Percentiles rank a stretch among this genome's conserved stretches.
phyloP scores from a whole-genome alignment of 2,113 vertebrate genomes.

The Okapia johnstoni region DNA sequence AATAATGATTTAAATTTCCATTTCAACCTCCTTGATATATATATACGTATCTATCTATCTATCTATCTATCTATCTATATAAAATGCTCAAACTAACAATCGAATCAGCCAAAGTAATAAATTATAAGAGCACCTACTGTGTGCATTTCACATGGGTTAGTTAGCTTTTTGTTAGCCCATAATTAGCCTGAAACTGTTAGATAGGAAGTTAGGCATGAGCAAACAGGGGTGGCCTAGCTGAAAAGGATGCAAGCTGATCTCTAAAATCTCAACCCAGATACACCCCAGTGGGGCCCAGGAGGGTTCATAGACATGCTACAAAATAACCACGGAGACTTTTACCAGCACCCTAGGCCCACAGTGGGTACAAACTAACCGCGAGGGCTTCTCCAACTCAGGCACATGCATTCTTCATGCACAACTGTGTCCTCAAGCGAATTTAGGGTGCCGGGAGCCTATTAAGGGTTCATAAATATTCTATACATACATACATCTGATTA shows the following conservation, averaged over 20 bases:
- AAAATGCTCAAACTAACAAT: background rate
- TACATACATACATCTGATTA: background rate
- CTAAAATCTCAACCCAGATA: background rate
- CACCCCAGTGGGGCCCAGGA: background rate
- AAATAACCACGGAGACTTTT: background rate
- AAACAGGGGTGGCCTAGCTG: background rate
- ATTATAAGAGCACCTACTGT: background rate
- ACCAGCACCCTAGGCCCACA: background rate
- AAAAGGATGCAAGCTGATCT: background rate
- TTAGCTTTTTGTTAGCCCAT: background rate
- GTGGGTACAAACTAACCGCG: background rate
- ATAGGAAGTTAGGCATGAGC: accelerated
- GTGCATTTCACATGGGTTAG: background rate
- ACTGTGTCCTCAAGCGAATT: background rate
- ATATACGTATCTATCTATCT: too few relatives aligned
- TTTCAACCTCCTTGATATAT: background rate
- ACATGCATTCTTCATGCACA: background rate
- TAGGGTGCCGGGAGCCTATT: background rate
- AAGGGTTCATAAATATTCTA: background rate
- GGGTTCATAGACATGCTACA: background rate
- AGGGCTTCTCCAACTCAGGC: background rate
- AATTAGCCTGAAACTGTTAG: background rate
- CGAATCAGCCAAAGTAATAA: background rate
- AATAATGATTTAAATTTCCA: background rate
- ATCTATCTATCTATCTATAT: too few relatives aligned